Conservation (phyloP, 2,113 vertebrate species). For the Dissostichus mawsoni region DNA sequence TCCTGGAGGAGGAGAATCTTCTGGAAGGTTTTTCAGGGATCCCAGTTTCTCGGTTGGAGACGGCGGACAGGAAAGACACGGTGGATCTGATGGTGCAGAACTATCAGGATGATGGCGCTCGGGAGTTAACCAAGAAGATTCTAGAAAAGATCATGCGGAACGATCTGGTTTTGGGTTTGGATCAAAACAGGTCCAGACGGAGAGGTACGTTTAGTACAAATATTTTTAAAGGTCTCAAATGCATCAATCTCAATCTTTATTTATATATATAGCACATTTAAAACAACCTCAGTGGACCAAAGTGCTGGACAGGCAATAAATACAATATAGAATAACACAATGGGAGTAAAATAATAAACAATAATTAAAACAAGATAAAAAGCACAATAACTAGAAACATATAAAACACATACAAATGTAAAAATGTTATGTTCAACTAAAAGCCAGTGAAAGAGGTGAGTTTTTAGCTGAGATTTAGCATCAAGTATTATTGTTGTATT, state of each 20-base stretch:
- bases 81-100: conserved; percentile 41
- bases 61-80: background rate
- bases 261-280: no score
- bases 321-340: no score
- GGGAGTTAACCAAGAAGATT: background rate
- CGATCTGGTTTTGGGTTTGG: conserved; percentile 12
- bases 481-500: no score
- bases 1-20: background rate
- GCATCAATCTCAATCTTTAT: background rate
- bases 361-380: no score
- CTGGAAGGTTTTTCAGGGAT: background rate
- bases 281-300: no score
- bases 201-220: background rate
- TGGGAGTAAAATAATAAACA: no score
- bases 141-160: conserved; percentile 36
- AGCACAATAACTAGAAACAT: no score
- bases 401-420: no score
- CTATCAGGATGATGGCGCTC: background rate
- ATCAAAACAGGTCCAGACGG: background rate
- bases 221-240: background rate
- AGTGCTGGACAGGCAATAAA: no score
- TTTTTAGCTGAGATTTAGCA: no score
- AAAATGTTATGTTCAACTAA: no score
- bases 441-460: no score
- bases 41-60: background rate